Evolutionary conservation across 2,888 invertebrate genomes (phyloP), one percentile per base, ranked within the genome.

Genomic region (Temnothorax ravouxi): DNA sequence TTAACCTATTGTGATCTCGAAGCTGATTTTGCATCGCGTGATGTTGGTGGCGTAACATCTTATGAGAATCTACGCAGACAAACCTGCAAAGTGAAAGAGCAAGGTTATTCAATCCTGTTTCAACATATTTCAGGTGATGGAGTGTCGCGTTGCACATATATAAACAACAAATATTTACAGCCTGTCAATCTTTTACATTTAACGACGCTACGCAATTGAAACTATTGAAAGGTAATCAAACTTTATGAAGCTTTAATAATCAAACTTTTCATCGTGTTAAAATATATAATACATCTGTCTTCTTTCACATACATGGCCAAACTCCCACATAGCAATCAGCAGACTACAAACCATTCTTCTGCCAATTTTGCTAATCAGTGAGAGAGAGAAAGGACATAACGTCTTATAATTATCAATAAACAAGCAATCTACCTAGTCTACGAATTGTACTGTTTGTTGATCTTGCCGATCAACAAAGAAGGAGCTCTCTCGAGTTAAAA

Each of bases 21-120:
- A 97, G 96, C 92, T 96, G 96, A 95, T 96, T 96, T 92, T 96
- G 96, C 94, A 96, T 96, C 95, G 96, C 95, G 93, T 96, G 96
- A 95, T 97, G 97, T 95, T 97, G 97, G 92, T 95, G 95, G 89
- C 94, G 95, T 92, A 96, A 95, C 93, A 95, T 95, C 94, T 87
- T 93, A 88, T 88, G 81, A 83, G 85, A 89, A 83, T 75, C 83
- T 79, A 86, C 75, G 71, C 83, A 84, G 94, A 94, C 93, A 95
- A 93, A 94, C 79, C 89, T 91, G 66, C 13, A 72, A 80, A 72
- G 56, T 1, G 18, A 38, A 41, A 56, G 15, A 29, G 6, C 25
- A 15, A 47, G 38, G 8, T 54, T 13, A 29, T 47, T 59, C 38
- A 34, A 59, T 25, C 13, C 41, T 25, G 2, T 41, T 41, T 69